These are phyloP conservation scores for Sericinus montela DNA, from an alignment of 2,888 invertebrate genomes.

Conservation along the genomic window DNA sequence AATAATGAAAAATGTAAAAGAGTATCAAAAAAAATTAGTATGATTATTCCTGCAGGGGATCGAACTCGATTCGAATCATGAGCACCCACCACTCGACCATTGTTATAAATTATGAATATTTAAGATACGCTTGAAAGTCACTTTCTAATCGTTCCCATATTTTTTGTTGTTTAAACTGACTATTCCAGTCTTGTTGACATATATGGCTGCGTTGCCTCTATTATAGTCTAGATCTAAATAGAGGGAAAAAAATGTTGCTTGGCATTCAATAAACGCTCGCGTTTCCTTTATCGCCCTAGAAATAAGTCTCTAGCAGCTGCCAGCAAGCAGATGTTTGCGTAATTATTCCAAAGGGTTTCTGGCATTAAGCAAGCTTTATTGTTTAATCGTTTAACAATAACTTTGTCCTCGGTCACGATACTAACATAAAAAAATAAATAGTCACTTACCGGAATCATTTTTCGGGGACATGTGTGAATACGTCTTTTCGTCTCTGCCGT, in stretches of 20 bases:
- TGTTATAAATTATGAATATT: too few relatives aligned
- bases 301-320: conserved; percentile 51
- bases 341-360: conserved; percentile 43
- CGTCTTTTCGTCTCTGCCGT: conserved; percentile 33
- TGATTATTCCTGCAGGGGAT: too few relatives aligned
- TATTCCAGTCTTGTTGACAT: background rate
- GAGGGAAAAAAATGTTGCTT: conserved; percentile 30
- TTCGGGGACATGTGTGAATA: conserved; percentile 69
- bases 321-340: conserved; percentile 44
- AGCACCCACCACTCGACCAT: too few relatives aligned
- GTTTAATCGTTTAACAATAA: conserved; percentile 25
- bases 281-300: conserved; percentile 51
- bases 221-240: conserved; percentile 29
- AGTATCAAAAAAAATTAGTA: too few relatives aligned
- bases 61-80: too few relatives aligned
- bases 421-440: conserved; percentile 15
- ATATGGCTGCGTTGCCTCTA: conserved; percentile 12
- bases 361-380: conserved; percentile 23
- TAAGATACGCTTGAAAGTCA: too few relatives aligned
- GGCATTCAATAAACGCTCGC: conserved; percentile 42
- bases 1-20: too few relatives aligned
- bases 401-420: too few relatives aligned
- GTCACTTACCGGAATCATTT: conserved; percentile 70
- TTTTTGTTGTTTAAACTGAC: background rate
- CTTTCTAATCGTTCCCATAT: too few relatives aligned